A percentile compares a stretch with the other conserved stretches of the same genome.
Evolutionary conservation across 1,140 invertebrate species (phyloP).

Genomic region (Thaumatotibia leucotreta): DNA sequence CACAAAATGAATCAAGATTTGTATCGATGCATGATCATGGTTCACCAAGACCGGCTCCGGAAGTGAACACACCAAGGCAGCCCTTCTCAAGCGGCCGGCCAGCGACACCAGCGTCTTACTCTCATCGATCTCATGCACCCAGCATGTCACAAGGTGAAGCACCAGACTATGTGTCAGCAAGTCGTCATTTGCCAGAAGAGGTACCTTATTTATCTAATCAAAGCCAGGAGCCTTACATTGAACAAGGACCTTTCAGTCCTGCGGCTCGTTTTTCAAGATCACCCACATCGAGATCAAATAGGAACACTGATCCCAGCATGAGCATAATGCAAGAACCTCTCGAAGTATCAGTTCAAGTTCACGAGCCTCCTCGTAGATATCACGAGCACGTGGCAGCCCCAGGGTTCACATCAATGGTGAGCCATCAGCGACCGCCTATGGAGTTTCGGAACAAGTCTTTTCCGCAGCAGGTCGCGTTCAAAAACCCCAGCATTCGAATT

Average conservation of each 20-base stretch:
- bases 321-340: background rate
- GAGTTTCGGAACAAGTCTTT: background rate
- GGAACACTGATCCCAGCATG: background rate
- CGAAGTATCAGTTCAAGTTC: background rate
- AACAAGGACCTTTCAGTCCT: too few relatives aligned
- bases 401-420: background rate
- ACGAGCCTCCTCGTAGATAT: background rate
- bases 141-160: background rate
- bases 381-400: background rate
- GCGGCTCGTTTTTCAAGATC: background rate
- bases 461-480: background rate
- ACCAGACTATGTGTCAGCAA: too few relatives aligned
- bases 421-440: background rate
- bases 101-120: background rate
- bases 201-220: too few relatives aligned
- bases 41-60: background rate
- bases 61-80: background rate
- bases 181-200: too few relatives aligned
- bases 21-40: background rate
- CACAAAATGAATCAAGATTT: background rate
- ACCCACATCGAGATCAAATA: background rate
- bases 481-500: background rate
- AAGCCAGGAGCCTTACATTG: too few relatives aligned
- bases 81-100: background rate
- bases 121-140: background rate